A percentile compares a stretch with the other conserved stretches of the same genome.
Evolutionary conservation across 2,113 vertebrate genomes (phyloP).

Genomic region (Pongo abelii): DNA sequence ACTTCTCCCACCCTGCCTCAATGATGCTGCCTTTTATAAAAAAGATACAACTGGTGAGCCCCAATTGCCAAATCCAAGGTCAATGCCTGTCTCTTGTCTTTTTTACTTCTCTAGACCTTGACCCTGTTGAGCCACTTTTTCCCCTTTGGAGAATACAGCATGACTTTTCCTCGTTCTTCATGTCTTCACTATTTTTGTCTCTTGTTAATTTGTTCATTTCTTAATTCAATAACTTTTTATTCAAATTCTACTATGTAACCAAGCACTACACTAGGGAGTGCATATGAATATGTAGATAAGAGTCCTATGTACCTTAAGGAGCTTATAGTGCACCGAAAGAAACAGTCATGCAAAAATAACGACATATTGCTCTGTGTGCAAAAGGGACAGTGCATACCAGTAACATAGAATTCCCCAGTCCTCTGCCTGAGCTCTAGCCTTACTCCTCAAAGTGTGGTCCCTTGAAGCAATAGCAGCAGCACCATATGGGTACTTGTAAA

Average conservation of each 20-base stretch:
- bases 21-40: too few relatives aligned
- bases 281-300: background rate
- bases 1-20: too few relatives aligned
- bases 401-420: accelerated
- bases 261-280: background rate
- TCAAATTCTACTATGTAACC: background rate
- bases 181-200: background rate
- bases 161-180: background rate
- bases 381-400: background rate
- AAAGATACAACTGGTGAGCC: background rate
- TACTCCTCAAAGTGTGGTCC: background rate
- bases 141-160: background rate
- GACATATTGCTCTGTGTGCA: background rate
- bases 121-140: background rate
- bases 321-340: background rate
- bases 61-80: background rate
- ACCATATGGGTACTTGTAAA: background rate
- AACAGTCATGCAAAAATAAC: background rate
- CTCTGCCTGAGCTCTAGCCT: background rate
- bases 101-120: background rate
- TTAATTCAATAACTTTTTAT: background rate
- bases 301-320: background rate
- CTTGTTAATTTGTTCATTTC: background rate
- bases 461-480: background rate
- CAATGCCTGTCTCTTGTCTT: background rate